Conservation (phyloP, 2,113 vertebrate genomes). For the Craseonycteris thonglongyai region DNA sequence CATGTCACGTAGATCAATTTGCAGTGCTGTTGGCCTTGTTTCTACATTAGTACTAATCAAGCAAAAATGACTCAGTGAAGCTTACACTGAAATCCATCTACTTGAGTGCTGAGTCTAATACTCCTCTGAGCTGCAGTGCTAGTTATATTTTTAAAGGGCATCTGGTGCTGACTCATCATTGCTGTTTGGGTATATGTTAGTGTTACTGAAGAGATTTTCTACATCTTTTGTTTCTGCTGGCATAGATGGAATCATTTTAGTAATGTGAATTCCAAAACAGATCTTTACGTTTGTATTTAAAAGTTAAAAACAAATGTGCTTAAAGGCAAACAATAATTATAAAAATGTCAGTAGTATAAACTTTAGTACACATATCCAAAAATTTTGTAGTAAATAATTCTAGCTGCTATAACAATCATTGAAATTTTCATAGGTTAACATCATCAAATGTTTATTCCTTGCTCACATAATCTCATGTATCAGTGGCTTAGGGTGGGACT, state of each 20-base stretch:
- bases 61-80: not conserved
- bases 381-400: not conserved
- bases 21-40: not conserved
- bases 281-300: constrained; percentile 22
- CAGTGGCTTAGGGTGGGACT: not conserved
- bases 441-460: not conserved
- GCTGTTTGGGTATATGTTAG: not conserved
- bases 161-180: not conserved
- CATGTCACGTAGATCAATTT: not conserved
- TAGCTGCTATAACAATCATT: not conserved
- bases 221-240: not conserved
- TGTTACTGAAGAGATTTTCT: not conserved
- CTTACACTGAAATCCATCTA: not conserved
- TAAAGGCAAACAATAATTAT: not conserved
- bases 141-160: not conserved
- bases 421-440: not conserved
- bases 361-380: not conserved
- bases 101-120: not conserved
- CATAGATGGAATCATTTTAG: constrained; percentile 1
- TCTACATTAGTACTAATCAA: not conserved
- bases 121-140: not conserved
- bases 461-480: not conserved
- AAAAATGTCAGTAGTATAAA: not conserved
- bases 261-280: not conserved
- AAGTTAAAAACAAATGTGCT: not conserved